Conservation (phyloP, 1,140 invertebrate genomes). For the Listronotus bonariensis region DNA sequence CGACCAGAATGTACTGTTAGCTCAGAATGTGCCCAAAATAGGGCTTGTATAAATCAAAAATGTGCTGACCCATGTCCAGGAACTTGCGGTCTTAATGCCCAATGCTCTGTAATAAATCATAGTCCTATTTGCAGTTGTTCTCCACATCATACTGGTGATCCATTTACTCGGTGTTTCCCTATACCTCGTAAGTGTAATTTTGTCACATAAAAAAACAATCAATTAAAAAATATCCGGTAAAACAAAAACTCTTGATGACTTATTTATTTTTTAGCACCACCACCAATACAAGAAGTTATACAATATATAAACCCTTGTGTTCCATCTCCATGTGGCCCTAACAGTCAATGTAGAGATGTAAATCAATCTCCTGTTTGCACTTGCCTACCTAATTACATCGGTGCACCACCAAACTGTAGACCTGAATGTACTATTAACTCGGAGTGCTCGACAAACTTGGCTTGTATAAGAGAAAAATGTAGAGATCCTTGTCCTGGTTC, state of each 20-base stretch:
- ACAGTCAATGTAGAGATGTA: constrained; percentile 64
- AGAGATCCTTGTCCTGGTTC: constrained; percentile 67
- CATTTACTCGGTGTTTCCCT: constrained; percentile 61
- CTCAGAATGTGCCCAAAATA: constrained; percentile 73
- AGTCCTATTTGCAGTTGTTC: constrained; percentile 66
- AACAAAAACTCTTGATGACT: too few relatives aligned
- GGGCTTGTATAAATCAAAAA: constrained; percentile 77
- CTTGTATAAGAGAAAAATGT: constrained; percentile 68
- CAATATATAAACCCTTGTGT: constrained; percentile 57
- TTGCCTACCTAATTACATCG: constrained; percentile 64
- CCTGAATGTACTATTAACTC: constrained; percentile 69
- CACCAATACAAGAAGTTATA: constrained; percentile 40
- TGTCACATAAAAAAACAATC: too few relatives aligned
- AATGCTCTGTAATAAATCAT: constrained; percentile 70
- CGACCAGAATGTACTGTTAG: constrained; percentile 79
- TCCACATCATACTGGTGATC: constrained; percentile 63
- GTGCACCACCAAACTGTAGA: constrained; percentile 67
- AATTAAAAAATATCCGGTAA: too few relatives aligned
- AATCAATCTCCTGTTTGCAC: constrained; percentile 63
- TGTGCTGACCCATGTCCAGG: constrained; percentile 75
- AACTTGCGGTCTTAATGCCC: constrained; percentile 66
- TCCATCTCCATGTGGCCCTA: constrained; percentile 44
- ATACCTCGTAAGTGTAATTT: constrained; percentile 60
- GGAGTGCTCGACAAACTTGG: constrained; percentile 64
- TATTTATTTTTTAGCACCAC: constrained; percentile 39